Evolutionary conservation across 1,140 invertebrate genomes (phyloP).

Genomic region (Pseudomyrmex sp.): DNA sequence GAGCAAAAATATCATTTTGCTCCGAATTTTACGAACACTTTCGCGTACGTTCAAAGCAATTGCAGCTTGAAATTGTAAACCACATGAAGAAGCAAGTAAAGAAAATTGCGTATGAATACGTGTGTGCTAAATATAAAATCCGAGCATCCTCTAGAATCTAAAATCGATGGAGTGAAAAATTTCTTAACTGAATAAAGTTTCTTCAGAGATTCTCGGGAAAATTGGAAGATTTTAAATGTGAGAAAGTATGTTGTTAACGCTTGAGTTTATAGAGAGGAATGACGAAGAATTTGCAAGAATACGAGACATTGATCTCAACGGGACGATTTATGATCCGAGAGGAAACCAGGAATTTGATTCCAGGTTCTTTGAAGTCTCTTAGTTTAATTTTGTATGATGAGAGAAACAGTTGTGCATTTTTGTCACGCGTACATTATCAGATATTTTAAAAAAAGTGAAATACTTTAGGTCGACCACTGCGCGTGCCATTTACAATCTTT

Average conservation of each 20-base stretch:
- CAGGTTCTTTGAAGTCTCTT: not conserved
- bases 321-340: not conserved
- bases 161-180: not conserved
- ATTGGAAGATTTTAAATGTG: not conserved
- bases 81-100: slow-evolving; percentile 7
- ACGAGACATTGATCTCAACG: not conserved
- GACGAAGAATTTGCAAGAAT: not conserved
- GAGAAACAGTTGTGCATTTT: not conserved
- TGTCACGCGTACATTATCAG: not conserved
- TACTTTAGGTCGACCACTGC: not conserved
- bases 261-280: not conserved
- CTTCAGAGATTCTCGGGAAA: not conserved
- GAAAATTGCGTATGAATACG: slow-evolving; percentile 18
- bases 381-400: not conserved
- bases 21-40: not conserved
- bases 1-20: slow-evolving; percentile 6
- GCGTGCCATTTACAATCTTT: not conserved
- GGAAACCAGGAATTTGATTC: not conserved
- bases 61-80: slow-evolving; percentile 26
- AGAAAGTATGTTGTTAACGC: not conserved
- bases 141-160: not conserved
- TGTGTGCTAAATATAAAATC: slow-evolving; percentile 19
- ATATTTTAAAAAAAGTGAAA: not conserved
- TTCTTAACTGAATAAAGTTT: not conserved
- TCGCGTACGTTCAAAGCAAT: not conserved